phyloP scores from a whole-genome alignment of 2,113 vertebrate genomes.

The Zosterops japonicus region DNA sequence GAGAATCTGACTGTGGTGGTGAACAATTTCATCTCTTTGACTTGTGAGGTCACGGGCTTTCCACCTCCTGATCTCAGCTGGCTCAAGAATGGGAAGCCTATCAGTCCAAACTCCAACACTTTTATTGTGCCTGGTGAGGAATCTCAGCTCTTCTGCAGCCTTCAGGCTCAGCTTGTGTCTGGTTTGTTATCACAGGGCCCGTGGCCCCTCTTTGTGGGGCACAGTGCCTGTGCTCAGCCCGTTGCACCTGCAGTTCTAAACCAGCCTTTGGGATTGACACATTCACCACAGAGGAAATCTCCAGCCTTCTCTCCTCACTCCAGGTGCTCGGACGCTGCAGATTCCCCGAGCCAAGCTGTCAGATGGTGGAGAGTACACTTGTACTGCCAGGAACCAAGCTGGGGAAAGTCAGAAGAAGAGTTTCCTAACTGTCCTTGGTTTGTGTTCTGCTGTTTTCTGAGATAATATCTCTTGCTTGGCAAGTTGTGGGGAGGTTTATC shows the following conservation, averaged over 20 bases:
- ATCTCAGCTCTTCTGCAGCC: neutral
- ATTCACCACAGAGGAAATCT: neutral
- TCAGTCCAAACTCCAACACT: conserved; percentile 78
- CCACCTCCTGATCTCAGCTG: conserved; percentile 91
- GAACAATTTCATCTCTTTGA: conserved; percentile 91
- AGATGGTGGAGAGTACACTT: conserved; percentile 90
- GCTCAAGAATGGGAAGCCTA: conserved; percentile 85
- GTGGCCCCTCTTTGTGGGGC: neutral
- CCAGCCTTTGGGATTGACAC: neutral
- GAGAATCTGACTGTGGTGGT: conserved; percentile 91
- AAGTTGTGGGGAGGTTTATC: neutral
- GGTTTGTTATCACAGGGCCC: neutral
- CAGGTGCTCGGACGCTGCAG: conserved; percentile 90
- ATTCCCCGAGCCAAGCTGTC: conserved; percentile 87
- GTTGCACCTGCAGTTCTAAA: neutral
- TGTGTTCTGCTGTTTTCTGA: conserved; percentile 23
- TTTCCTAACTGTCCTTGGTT: conserved; percentile 89
- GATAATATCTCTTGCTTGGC: neutral
- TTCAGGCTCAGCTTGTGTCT: neutral
- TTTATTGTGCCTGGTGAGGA: conserved; percentile 89
- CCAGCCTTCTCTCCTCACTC: neutral
- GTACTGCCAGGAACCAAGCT: conserved; percentile 89
- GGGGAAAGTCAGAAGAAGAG: conserved; percentile 88
- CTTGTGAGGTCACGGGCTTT: conserved; percentile 89
- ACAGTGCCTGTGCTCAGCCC: neutral